Base-by-base conservation (phyloP, 1,140 invertebrate genomes). In the Apis laboriosa region DNA sequence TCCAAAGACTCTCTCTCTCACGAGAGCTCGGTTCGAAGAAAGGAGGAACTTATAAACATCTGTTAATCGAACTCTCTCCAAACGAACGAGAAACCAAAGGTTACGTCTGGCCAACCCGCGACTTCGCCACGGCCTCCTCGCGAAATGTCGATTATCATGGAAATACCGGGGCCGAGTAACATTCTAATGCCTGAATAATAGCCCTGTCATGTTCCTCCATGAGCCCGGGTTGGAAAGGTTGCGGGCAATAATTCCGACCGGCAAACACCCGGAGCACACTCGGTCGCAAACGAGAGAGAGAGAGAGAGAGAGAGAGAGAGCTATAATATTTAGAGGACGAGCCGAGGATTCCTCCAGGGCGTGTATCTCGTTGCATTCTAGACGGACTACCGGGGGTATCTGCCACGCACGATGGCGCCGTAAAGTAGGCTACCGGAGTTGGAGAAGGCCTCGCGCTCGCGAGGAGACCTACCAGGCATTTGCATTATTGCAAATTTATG, bases 401-500 rank as follows among this genome's bases (percentile, higher is more conserved):
- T 80, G 34, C 70, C 28, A 28, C 28, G 28, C 84, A 84, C 84
- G 88, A 84, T 88, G 86, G 56, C 78, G 71, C 86, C 88, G 89
- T 89, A 90, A 92, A 92, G 88, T 91, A 90, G 91, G 91, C 91
- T 92, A 91, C 90, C 89, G 82, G 34, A 88, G 89, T 87, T 63
- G 24, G 15, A 86, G 85, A 90, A 91, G 85, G 88, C 87, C 85
- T 80, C 83, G 75, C 70, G 85, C 68, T 17, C 13, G 43, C 78
- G 61, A 71, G 2, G 15, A 84, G 67, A 86, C 84, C 90, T 89
- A 89, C 86, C 86, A 87, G 90, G 87, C 91, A 92, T 92, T 92
- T 92, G 91, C 92, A 92, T 92, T 92, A 92, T 92, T 92, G 91
- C 91, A 92, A 92, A 92, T 92, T 92, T 92, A 92, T 92, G 91